A percentile compares a stretch with the other conserved stretches of the same genome.
These are phyloP conservation scores for Neopipo cinnamomea DNA, from an alignment of 2,113 vertebrate species.

Conservation along the genomic window DNA sequence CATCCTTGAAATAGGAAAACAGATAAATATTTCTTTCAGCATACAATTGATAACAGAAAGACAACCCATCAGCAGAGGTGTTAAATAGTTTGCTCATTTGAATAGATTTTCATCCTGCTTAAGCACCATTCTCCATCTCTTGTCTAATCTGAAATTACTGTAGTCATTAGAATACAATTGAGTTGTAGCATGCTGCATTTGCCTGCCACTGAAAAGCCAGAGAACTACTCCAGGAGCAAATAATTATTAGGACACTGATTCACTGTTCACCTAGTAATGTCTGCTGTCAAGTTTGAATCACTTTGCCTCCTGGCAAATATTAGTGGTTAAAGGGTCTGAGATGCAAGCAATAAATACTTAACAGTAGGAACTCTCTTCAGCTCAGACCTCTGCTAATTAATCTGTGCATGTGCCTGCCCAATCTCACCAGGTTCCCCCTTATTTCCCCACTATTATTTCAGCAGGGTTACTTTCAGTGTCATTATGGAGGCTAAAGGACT, in stretches of 20 bases:
- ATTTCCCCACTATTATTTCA: neutral
- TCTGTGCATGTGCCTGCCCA: neutral
- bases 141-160: slow-evolving; percentile 10
- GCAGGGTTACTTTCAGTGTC: neutral
- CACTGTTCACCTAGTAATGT: neutral
- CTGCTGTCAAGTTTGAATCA: neutral
- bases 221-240: neutral
- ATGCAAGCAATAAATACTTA: neutral
- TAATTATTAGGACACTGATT: neutral
- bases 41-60: neutral
- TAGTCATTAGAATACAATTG: neutral
- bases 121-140: neutral
- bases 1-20: neutral
- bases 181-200: neutral
- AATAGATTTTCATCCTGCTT: neutral
- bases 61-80: neutral
- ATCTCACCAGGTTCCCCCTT: neutral
- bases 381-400: slow-evolving; percentile 23
- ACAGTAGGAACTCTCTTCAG: neutral
- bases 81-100: neutral
- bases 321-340: neutral
- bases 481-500: neutral
- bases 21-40: slow-evolving; percentile 16
- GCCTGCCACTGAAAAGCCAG: neutral
- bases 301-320: slow-evolving; percentile 13